Conservation (phyloP, 2,113 vertebrate genomes). For the Indri indri region DNA sequence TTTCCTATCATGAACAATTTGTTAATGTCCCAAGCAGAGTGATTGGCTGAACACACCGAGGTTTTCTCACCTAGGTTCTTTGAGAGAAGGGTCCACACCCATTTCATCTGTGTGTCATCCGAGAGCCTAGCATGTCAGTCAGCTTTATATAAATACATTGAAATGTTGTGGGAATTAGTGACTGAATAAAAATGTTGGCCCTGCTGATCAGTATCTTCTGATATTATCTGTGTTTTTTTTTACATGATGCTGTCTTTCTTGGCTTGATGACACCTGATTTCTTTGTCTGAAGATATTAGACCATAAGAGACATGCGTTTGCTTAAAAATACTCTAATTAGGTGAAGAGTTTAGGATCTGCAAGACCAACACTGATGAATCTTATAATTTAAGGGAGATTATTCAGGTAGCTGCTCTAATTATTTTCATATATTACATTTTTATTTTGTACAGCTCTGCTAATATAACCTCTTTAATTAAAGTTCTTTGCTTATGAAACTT, state of each 20-base stretch:
- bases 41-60: neutral
- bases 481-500: constrained; percentile 66
- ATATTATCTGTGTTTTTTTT: neutral
- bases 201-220: neutral
- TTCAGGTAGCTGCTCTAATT: constrained; percentile 74
- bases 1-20: neutral
- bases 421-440: constrained; percentile 58
- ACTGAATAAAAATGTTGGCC: neutral
- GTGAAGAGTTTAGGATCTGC: constrained; percentile 44
- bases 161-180: neutral
- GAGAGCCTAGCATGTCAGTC: neutral
- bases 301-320: neutral
- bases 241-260: neutral
- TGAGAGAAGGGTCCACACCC: neutral
- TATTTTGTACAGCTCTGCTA: constrained; percentile 58
- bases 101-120: neutral
- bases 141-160: neutral
- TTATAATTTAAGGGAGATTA: constrained; percentile 66
- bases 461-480: constrained; percentile 40
- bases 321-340: constrained; percentile 72
- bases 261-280: constrained; percentile 10
- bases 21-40: neutral
- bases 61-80: neutral
- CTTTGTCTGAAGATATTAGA: constrained; percentile 44
- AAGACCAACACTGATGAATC: constrained; percentile 50